Evolutionary conservation across 2,888 invertebrate species (phyloP), one percentile per base, ranked within the genome.

Genomic region (Drosophila putrida): DNA sequence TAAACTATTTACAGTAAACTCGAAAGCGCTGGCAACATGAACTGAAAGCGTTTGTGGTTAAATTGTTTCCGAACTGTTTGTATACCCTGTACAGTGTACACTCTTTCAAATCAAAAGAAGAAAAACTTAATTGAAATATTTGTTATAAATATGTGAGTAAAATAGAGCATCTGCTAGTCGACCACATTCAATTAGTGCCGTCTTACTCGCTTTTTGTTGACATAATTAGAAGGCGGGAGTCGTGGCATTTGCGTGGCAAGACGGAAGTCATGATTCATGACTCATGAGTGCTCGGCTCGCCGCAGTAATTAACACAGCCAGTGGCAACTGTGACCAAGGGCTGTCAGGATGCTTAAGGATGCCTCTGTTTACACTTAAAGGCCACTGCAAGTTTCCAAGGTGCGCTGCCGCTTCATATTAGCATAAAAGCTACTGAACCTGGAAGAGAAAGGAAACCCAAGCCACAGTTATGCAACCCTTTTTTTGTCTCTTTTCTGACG

Each of bases 291-390:
- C 60, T 65, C 70, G 57, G 80, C 87, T 80, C 61, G 72, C 89
- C 82, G 77, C 79, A 84, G 89, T 85, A 89, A 85, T 85, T 85
- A 89, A 89, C 84, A 84, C 75, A 71, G 71, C 68, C 72, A 58
- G 47, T 55, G 66, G 51, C 59, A 53, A 44, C 50, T 35, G 39
- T 8, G 39, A 46, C 25, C 49, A 47, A 33, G 20, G 35, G 20
- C 20, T n/a, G 60, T 46, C 27, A 27, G 46, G 11, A 39, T 47
- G 43, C 67, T 66, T 61, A 71, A 71, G 74, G 62, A 66, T 64
- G 44, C 58, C 65, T 46, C 39, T 68, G 69, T 70, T 75, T 54
- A 47, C 50, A 67, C 83, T 63, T 61, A 46, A 63, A 78, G 47
- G 38, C 13, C 68, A 63, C 59, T 65, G 57, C 58, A 61, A 60